These are phyloP conservation scores for Hedychridium roseum DNA, from an alignment of 2,888 invertebrate genomes.

Conservation along the genomic window DNA sequence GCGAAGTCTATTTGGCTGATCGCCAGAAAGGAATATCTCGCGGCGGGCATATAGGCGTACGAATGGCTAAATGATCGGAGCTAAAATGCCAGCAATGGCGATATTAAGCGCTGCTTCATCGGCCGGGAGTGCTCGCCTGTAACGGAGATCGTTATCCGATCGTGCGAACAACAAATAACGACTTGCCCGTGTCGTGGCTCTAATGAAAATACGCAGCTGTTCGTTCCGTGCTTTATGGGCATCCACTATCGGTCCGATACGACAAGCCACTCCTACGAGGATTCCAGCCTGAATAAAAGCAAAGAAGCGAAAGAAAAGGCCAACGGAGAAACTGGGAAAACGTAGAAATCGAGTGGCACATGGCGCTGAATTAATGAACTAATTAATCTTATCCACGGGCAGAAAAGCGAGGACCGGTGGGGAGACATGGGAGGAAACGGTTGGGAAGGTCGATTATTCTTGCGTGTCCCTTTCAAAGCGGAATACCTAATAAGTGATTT, in stretches of 20 bases:
- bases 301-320: background rate
- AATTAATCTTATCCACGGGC: background rate
- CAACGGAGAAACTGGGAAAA: background rate
- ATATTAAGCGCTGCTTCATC: too few relatives aligned
- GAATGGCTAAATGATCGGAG: too few relatives aligned
- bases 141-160: constrained; percentile 14
- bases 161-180: constrained; percentile 12
- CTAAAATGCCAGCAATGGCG: too few relatives aligned
- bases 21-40: too few relatives aligned
- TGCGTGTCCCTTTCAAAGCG: too few relatives aligned
- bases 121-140: background rate
- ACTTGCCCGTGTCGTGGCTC: background rate
- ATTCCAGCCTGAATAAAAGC: too few relatives aligned
- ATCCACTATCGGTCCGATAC: too few relatives aligned
- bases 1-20: too few relatives aligned
- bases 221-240: constrained; percentile 10
- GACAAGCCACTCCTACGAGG: background rate
- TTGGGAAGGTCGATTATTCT: too few relatives aligned
- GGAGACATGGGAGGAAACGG: constrained; percentile 1
- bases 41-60: too few relatives aligned
- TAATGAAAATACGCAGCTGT: constrained; percentile 8
- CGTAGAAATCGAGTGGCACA: background rate
- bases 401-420: background rate
- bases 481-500: background rate
- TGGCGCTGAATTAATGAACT: too few relatives aligned